phyloP scores from a whole-genome alignment of 1,140 invertebrate species.

The Drosophila pectinifera region DNA sequence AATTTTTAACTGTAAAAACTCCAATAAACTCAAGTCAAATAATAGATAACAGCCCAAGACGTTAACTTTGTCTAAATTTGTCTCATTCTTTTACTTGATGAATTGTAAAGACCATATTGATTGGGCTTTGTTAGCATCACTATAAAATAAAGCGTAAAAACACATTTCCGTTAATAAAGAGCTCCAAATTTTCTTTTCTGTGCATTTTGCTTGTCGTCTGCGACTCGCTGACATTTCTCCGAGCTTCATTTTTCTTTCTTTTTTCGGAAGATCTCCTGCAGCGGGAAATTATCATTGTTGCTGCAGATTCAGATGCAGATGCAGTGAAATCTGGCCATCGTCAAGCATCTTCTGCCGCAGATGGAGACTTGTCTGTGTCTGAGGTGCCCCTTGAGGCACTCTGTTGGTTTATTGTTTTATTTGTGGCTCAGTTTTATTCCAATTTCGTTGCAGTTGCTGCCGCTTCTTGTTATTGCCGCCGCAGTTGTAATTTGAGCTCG shows the following conservation, averaged over 20 bases:
- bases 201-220: constrained; percentile 21
- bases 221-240: constrained; percentile 59
- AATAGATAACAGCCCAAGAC: too few species aligned
- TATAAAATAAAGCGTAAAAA: too few species aligned
- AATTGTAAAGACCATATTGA: background rate
- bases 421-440: constrained; percentile 53
- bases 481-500: constrained; percentile 55
- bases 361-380: constrained; percentile 14
- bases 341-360: constrained; percentile 26
- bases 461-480: constrained; percentile 29
- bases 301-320: constrained; percentile 43
- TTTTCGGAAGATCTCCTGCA: constrained; percentile 74
- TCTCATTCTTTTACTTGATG: background rate
- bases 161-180: too few species aligned
- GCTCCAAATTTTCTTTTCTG: background rate
- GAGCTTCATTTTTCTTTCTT: constrained; percentile 25
- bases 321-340: constrained; percentile 69
- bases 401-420: constrained; percentile 74
- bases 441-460: constrained; percentile 28
- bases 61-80: too few species aligned
- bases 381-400: constrained; percentile 45
- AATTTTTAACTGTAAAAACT: too few species aligned
- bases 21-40: too few species aligned
- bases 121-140: too few species aligned
- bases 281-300: constrained; percentile 73